phyloP scores from a whole-genome alignment of 2,797 vertebrate species.

The Melanotaenia parkinsoni region DNA sequence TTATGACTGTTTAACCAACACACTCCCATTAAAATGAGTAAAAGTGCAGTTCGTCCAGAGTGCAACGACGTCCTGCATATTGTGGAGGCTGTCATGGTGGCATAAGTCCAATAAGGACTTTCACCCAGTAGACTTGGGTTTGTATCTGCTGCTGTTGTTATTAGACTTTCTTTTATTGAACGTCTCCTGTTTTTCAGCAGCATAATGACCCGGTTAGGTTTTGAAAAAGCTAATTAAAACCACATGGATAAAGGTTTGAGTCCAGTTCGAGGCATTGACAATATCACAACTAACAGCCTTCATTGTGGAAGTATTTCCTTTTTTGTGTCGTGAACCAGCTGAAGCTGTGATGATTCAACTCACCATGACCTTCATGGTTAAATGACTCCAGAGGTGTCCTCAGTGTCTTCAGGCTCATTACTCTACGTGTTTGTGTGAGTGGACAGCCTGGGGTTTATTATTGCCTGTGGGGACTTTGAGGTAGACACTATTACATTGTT shows the following conservation, averaged over 20 bases:
- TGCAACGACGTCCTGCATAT: not conserved
- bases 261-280: not conserved
- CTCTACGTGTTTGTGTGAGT: slow-evolving; percentile 7
- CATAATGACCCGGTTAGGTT: not conserved
- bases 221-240: not conserved
- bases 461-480: too few species aligned
- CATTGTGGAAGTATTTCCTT: not conserved
- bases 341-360: not conserved
- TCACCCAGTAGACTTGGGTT: not conserved
- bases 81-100: not conserved
- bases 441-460: not conserved
- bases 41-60: not conserved
- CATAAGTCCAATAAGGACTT: not conserved
- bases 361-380: slow-evolving; percentile 33
- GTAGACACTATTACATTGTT: not conserved
- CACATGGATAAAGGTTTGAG: not conserved
- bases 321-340: not conserved
- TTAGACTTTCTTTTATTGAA: not conserved
- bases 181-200: not conserved
- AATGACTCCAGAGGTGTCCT: slow-evolving; percentile 18
- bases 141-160: not conserved
- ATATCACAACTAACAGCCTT: not conserved
- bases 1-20: not conserved
- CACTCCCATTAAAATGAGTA: not conserved
- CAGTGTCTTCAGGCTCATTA: slow-evolving; percentile 20